Conservation (phyloP, 2,888 invertebrate species). For the Nysson spinosus region DNA sequence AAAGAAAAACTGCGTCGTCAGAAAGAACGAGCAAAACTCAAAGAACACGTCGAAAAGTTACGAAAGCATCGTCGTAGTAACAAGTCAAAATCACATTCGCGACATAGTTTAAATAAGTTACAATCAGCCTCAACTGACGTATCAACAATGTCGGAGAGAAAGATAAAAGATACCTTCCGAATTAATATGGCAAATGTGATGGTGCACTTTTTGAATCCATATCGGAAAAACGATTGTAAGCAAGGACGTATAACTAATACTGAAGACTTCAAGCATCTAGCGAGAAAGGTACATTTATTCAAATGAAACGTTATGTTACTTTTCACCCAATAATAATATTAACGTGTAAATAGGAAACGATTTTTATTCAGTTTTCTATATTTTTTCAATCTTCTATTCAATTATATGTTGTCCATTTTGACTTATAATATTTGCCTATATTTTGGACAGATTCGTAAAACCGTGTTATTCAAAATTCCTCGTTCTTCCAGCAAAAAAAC, state of each 20-base stretch:
- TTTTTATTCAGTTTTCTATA: too few relatives aligned
- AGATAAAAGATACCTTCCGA: conserved; percentile 92
- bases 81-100: conserved; percentile 71
- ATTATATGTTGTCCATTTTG: too few relatives aligned
- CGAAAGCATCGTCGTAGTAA: conserved; percentile 75
- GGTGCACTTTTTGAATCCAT: conserved; percentile 92
- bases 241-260: conserved; percentile 91
- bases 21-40: conserved; percentile 80
- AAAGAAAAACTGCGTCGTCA: conserved; percentile 87
- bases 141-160: conserved; percentile 81
- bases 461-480: too few relatives aligned
- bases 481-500: too few relatives aligned
- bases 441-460: too few relatives aligned
- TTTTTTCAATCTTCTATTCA: too few relatives aligned
- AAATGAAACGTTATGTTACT: neutral
- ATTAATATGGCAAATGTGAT: conserved; percentile 88
- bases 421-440: too few relatives aligned
- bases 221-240: conserved; percentile 90
- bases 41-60: conserved; percentile 78
- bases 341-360: too few relatives aligned
- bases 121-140: conserved; percentile 78
- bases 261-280: conserved; percentile 96
- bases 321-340: neutral
- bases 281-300: conserved; percentile 85
- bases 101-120: conserved; percentile 66